Base-by-base conservation (phyloP, 1,140 invertebrate species). In the Trachymyrmex cornetzi region DNA sequence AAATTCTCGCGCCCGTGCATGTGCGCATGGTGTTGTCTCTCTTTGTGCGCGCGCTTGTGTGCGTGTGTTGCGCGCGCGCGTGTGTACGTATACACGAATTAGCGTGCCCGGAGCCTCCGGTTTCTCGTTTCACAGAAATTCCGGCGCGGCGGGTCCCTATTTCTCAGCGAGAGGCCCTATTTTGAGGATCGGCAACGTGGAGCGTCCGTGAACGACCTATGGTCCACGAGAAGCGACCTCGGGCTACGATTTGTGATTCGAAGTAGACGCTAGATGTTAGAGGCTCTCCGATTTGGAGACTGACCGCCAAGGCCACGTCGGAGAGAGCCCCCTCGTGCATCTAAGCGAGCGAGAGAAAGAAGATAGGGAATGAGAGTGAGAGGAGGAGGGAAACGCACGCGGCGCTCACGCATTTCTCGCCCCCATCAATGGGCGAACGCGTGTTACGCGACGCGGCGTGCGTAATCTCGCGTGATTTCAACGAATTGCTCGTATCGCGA, bases 211-310 rank as follows among this genome's bases (percentile, higher is more conserved):
- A 38, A 27, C 59, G 77, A 82, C 66, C 77, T 80, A 53, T 63
- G 66, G 63, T 80, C 53, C 85, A 80, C 50, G 27, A 72, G 77
- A 30, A 50, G 50, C 74, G 74, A 86, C 75, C 85, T 75, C 77
- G 77, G 81, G 87, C 88, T 91, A 91, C 91, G 90, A 93, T 93
- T 93, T 92, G 89, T 91, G 92, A 93, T 90, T 93, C 84, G 90
- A 81, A 90, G 91, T 88, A 89, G 87, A 91, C 72, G 74, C 22
- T 69, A 69, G 38, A 77, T 79, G 74, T 86, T 80, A 75, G 90
- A 84, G 74, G 82, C 87, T 92, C 89, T 92, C 75, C 85, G 93
- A 92, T 92, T 94, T 92, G 88, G 92, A 93, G 90, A 92, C 89
- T 89, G 82, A 92, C 85, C 86, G 89, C 88, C 91, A 94, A 93